phyloP scores from a whole-genome alignment of 2,113 vertebrate genomes.

The Polypterus bichir region DNA sequence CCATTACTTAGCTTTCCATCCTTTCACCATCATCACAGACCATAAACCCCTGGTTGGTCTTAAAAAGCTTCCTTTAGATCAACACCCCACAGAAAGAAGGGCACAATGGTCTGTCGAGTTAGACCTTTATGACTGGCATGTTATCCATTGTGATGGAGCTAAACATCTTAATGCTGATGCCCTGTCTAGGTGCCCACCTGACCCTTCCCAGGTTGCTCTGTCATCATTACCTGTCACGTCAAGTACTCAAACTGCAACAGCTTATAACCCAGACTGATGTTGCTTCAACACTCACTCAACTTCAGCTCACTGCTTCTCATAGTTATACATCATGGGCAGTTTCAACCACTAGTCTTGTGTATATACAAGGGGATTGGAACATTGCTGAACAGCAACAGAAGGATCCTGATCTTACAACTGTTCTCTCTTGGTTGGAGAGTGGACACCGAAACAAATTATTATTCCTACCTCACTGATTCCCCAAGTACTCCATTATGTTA shows the following conservation, averaged over 20 bases:
- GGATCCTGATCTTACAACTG: neutral
- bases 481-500: neutral
- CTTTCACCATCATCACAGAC: conserved; percentile 1
- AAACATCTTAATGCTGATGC: neutral
- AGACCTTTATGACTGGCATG: neutral
- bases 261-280: neutral
- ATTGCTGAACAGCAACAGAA: neutral
- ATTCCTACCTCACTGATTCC: neutral
- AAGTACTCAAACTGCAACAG: neutral
- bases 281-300: neutral
- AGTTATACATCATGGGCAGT: neutral
- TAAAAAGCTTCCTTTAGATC: neutral
- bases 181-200: neutral
- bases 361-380: neutral
- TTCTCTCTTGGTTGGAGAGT: neutral
- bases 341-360: no score
- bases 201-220: neutral
- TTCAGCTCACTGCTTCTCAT: neutral
- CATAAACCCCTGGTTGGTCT: neutral
- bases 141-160: neutral
- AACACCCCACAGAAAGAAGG: neutral
- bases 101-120: neutral
- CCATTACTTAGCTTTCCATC: neutral
- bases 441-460: neutral
- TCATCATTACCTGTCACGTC: neutral